Evolutionary conservation across 2,888 invertebrate species (phyloP).

Genomic region (Macaria liturata): DNA sequence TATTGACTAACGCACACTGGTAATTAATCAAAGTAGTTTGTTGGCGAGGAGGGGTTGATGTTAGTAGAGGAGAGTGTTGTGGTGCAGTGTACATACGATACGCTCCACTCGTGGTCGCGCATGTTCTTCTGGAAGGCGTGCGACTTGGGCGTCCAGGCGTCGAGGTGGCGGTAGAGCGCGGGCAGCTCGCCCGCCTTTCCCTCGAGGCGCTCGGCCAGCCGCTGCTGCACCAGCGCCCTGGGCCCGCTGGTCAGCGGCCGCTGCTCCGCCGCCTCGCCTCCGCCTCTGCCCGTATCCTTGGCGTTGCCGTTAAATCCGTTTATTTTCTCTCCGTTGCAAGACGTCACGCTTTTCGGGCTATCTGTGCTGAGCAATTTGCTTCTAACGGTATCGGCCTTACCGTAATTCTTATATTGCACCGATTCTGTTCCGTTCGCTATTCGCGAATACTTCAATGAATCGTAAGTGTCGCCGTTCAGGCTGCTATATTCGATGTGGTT

Average conservation of each 20-base stretch:
- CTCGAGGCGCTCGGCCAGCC: slow-evolving; percentile 78
- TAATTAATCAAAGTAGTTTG: slow-evolving; percentile 4
- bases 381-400: slow-evolving; percentile 77
- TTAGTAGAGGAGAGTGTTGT: slow-evolving; percentile 47
- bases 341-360: slow-evolving; percentile 77
- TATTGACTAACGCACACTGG: slow-evolving; percentile 24
- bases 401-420: slow-evolving; percentile 77
- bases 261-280: slow-evolving; percentile 33
- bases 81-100: slow-evolving; percentile 73
- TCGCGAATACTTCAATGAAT: slow-evolving; percentile 81
- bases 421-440: slow-evolving; percentile 79
- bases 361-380: slow-evolving; percentile 79
- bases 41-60: slow-evolving; percentile 29
- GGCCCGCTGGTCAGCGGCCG: slow-evolving; percentile 72
- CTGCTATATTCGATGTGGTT: slow-evolving; percentile 74
- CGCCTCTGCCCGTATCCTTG: slow-evolving; percentile 50
- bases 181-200: slow-evolving; percentile 84
- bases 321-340: slow-evolving; percentile 74
- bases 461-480: slow-evolving; percentile 74
- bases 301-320: slow-evolving; percentile 61
- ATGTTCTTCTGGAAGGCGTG: slow-evolving; percentile 81
- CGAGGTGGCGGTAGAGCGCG: slow-evolving; percentile 87
- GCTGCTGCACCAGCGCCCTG: slow-evolving; percentile 71
- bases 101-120: slow-evolving; percentile 83
- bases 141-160: slow-evolving; percentile 90